phyloP scores from a whole-genome alignment of 1,140 invertebrate genomes.

The Pseudomyrmex sp. region DNA sequence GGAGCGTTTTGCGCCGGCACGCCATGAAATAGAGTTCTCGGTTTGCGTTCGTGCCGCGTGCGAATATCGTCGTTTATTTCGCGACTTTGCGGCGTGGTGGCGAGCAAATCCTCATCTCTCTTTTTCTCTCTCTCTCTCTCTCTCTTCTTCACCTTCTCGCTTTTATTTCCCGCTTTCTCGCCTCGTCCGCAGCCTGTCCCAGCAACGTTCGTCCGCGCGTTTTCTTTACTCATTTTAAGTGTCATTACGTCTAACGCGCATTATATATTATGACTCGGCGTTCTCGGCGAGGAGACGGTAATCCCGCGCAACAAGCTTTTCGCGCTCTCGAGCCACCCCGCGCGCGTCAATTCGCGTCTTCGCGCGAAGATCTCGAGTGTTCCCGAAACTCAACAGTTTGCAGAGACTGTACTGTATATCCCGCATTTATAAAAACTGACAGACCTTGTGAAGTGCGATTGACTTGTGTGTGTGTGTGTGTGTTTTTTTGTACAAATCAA shows the following conservation, averaged over 20 bases:
- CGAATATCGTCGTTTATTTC: constrained; percentile 47
- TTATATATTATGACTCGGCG: constrained; percentile 60
- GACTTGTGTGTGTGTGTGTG: too few species aligned
- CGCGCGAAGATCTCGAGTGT: constrained; percentile 20
- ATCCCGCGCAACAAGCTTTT: constrained; percentile 57
- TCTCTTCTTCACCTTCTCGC: constrained; percentile 5
- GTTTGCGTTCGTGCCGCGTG: constrained; percentile 18
- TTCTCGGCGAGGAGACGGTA: constrained; percentile 55
- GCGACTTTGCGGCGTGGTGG: neutral
- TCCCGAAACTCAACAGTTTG: constrained; percentile 14
- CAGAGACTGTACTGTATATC: neutral
- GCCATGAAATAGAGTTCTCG: constrained; percentile 26
- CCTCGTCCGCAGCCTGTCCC: constrained; percentile 36
- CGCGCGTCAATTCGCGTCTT: constrained; percentile 38
- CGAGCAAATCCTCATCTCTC: constrained; percentile 30
- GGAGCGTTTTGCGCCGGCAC: constrained; percentile 20
- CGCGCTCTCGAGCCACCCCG: constrained; percentile 25
- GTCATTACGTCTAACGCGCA: constrained; percentile 60
- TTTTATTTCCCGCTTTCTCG: constrained; percentile 44
- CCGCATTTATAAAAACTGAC: neutral
- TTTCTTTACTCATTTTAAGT: constrained; percentile 62
- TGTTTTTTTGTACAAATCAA: neutral
- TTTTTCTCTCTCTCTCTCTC: neutral
- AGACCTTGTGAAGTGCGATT: neutral
- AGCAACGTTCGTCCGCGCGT: constrained; percentile 32